Base-by-base conservation (phyloP, 1,140 invertebrate genomes). In the Spodoptera litura region DNA sequence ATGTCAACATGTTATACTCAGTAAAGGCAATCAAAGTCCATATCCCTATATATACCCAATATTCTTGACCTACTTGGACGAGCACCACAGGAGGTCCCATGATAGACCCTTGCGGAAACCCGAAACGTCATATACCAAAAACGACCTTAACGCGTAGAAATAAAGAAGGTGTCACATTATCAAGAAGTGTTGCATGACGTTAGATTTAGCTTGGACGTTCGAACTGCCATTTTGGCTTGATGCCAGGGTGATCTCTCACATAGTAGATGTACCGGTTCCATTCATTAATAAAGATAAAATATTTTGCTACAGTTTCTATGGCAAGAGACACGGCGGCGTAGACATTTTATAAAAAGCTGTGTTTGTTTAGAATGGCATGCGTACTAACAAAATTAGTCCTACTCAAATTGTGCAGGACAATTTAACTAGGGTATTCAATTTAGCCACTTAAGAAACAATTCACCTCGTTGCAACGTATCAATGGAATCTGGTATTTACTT, bases 211-310 rank as follows among this genome's bases (percentile, higher is more conserved):
- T 9, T 15, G 35, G n/a, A 44, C 61, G 61, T 31, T 44, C 66
- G 51, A 52, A 70, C 44, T 38, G 52, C 31, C 68, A 71, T 20
- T 71, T 56, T 71, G 68, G 68, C 68, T 12, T 38, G 2, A 4
- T 10, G 68, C 68, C 68, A 71, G 52, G 5, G 53, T 20, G 52
- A 71, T 56, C 52, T 56, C 53, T 56, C 68, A 71, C 25, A 12
- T 31, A 12, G 27, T 71, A 52, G 53, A 56, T 71, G 68, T 27
- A 56, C 52, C 56, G 68, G 9, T 38, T 31, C 68, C 31, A 56
- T 71, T 71, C 68, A 71, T 71, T 71, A 70, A 70, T 70, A 71
- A 53, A 56, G 68, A 56, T 55, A 56, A 38, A 70, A 49, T 51
- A 70, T 52, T 53, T 31, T 27, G 38, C 38, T 44, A 6, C 38